Evolutionary conservation across 2,113 vertebrate genomes (phyloP), one percentile per base, ranked within the genome.

Genomic region (Calidris pygmaea): DNA sequence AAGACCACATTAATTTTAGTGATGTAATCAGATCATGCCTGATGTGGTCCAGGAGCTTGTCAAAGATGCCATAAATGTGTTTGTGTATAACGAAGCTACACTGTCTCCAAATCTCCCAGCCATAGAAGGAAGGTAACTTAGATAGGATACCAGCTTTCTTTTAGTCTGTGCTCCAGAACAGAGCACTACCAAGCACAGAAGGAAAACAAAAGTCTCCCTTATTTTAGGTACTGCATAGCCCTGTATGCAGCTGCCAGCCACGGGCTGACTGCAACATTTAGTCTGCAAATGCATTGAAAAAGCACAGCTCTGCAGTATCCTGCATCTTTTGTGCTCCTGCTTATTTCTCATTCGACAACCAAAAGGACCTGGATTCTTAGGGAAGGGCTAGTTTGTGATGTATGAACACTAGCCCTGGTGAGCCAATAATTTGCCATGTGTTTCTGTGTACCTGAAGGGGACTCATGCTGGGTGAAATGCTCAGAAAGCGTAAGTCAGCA

Each of bases 21-120:
- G 96, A 95, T 95, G 96, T 91, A 89, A 87, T 94, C 94, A 94
- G 74, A 90, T 88, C 91, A 96, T 93, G 87, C 90, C 92, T 97
- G 87, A 76, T 84, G 85, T 60, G 90, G 92, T 94, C 85, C 98
- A 95, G 95, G 91, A 98, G 63, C 89, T 87, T 78, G 89, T 95
- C 94, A 90, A 85, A 88, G 96, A 85, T 68, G 91, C 94, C 91
- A 80, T 89, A 81, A 95, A 93, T 63, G 92, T 94, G 89, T 63
- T 96, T 52, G 35, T 77, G 78, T 94, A 81, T 73, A 92, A 90
- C 3, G 3, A 94, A 74, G 79, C 95, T 71, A 34, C 35, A 3
- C 85, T 65, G 85, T 79, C 84, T 90, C 76, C 48, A 52, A 55
- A 43, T 65, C 93, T 94, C 86, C 81, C 79, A 55, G 73, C 75